These are phyloP conservation scores for Apodemus agrarius DNA, from an alignment of 2,797 vertebrate genomes.

Conservation along the genomic window DNA sequence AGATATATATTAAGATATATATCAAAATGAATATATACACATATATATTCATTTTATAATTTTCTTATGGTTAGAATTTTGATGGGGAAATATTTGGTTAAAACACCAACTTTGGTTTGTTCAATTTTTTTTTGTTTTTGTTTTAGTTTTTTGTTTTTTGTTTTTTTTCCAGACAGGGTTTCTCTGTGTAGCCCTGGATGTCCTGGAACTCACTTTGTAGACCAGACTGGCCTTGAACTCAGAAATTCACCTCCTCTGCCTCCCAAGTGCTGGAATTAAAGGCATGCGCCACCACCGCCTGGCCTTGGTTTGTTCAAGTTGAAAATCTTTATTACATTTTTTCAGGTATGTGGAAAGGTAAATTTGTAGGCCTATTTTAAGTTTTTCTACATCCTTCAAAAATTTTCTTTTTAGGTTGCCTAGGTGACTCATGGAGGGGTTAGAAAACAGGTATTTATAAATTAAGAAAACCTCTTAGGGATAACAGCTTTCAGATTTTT, in stretches of 20 bases:
- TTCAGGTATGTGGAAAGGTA: slow-evolving; percentile 58
- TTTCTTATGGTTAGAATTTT: slow-evolving; percentile 52
- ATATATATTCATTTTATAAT: neutral
- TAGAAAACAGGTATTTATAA: slow-evolving; percentile 55
- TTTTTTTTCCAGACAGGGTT: no score
- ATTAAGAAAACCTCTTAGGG: neutral
- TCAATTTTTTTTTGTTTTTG: no score
- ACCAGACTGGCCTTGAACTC: no score
- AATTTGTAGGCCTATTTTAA: slow-evolving; percentile 50
- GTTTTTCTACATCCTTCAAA: slow-evolving; percentile 51
- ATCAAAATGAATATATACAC: neutral
- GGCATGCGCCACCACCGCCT: no score
- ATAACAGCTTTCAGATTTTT: slow-evolving; percentile 16
- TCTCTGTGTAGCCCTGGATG: no score
- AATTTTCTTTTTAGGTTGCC: slow-evolving; percentile 48
- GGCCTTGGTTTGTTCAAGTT: neutral
- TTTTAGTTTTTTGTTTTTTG: no score
- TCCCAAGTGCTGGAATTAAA: no score
- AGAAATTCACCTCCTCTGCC: no score
- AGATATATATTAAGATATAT: no score
- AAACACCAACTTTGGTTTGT: neutral
- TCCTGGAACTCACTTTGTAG: no score
- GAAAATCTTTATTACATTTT: slow-evolving; percentile 48
- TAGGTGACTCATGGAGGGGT: neutral
- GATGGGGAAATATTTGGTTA: slow-evolving; percentile 23